A percentile compares a stretch with the other conserved stretches of the same genome.
Evolutionary conservation across 2,888 invertebrate genomes (phyloP).

Genomic region (Eristalis pertinax): DNA sequence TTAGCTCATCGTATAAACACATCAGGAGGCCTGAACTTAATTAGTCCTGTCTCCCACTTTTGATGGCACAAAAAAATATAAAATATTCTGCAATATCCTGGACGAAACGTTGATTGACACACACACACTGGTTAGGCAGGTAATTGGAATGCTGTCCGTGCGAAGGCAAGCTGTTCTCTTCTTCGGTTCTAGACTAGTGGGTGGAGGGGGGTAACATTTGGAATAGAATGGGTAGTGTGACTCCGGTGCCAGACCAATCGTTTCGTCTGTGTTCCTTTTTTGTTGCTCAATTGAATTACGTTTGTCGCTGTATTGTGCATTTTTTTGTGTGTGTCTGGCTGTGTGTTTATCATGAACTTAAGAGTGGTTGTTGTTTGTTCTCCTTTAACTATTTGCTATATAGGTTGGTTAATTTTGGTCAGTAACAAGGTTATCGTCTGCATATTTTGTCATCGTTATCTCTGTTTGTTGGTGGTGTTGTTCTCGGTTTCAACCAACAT

Average conservation of each 20-base stretch:
- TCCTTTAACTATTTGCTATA: constrained; percentile 48
- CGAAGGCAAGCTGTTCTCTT: not conserved
- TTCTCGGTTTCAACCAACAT: constrained; percentile 77
- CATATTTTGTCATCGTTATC: constrained; percentile 60
- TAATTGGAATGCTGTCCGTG: not conserved
- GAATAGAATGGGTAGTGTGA: constrained; percentile 12
- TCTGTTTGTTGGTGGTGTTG: not conserved
- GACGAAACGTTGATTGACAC: constrained; percentile 53
- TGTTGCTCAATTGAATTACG: not conserved
- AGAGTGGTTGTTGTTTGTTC: constrained; percentile 22
- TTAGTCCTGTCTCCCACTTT: constrained; percentile 66
- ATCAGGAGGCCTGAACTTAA: constrained; percentile 53
- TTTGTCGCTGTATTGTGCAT: constrained; percentile 14
- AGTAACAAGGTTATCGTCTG: constrained; percentile 63
- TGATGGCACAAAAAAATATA: constrained; percentile 29
- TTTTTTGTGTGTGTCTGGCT: not conserved
- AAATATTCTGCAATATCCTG: constrained; percentile 28
- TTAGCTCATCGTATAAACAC: constrained; percentile 73
- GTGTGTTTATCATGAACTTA: constrained; percentile 60
- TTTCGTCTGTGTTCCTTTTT: not conserved
- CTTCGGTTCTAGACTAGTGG: not conserved
- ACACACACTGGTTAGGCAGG: not conserved
- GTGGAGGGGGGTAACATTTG: not conserved
- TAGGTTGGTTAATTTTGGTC: constrained; percentile 55
- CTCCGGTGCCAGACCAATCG: constrained; percentile 28